Evolutionary conservation across 2,888 invertebrate species (phyloP).

Genomic region (Tiphia femorata): DNA sequence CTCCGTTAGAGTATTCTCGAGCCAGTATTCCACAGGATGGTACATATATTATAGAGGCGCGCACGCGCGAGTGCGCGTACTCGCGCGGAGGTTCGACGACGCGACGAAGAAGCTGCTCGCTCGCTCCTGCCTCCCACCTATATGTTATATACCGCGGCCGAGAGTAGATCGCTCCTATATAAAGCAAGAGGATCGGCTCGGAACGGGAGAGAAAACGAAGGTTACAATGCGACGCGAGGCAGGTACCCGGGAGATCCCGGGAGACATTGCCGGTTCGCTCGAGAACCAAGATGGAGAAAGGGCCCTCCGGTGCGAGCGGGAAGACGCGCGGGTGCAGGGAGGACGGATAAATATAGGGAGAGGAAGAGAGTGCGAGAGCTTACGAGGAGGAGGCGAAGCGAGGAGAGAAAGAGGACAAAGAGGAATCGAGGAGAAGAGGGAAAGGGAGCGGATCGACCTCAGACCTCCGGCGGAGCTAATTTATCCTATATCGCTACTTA

Average conservation of each 20-base stretch:
- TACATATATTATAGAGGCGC: conserved; percentile 5
- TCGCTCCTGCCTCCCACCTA: background rate
- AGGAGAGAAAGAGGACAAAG: conserved; percentile 1
- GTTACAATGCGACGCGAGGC: conserved; percentile 42
- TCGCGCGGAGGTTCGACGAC: no score
- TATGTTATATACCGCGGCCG: conserved; percentile 12
- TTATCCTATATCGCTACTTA: conserved; percentile 48
- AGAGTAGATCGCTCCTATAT: conserved; percentile 2
- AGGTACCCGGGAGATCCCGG: conserved; percentile 37
- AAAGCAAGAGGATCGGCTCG: conserved; percentile 7
- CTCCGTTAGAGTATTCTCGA: conserved; percentile 43
- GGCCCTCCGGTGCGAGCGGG: no score
- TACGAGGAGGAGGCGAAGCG: conserved; percentile 7
- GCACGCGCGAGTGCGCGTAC: background rate
- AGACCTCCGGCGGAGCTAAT: conserved; percentile 44
- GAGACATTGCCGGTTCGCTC: conserved; percentile 42
- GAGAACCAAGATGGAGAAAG: no score
- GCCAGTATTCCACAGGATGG: conserved; percentile 20
- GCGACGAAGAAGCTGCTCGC: no score
- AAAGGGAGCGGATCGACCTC: conserved; percentile 19
- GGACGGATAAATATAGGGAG: conserved; percentile 21
- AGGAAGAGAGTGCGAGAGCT: conserved; percentile 3
- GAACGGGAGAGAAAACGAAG: conserved; percentile 16
- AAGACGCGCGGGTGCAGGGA: conserved; percentile 38
- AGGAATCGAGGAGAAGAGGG: conserved; percentile 17